These are phyloP conservation scores for Nannoperca obscura DNA, from an alignment of 2,797 vertebrate species.

Conservation along the genomic window DNA sequence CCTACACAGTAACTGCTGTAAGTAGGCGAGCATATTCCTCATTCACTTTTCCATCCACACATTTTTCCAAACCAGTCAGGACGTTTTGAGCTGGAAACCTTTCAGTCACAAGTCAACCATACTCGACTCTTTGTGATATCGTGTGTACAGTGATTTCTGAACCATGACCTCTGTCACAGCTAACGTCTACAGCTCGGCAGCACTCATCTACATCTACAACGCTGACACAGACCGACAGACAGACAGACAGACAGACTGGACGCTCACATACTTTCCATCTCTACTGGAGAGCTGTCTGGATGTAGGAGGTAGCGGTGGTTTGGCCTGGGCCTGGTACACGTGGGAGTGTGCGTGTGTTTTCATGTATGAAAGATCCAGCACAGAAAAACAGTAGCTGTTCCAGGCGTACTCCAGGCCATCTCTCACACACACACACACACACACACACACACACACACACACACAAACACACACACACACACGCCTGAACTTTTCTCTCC, in stretches of 20 bases:
- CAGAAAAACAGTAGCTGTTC: conserved; percentile 66
- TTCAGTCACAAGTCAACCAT: conserved; percentile 22
- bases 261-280: conserved; percentile 66
- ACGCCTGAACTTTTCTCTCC: conserved; percentile 7
- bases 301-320: conserved; percentile 58
- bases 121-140: neutral
- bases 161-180: neutral
- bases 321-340: conserved; percentile 45
- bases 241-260: conserved; percentile 24
- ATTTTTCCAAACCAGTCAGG: conserved; percentile 47
- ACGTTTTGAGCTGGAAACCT: conserved; percentile 23
- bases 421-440: conserved; percentile 21
- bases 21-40: conserved; percentile 15
- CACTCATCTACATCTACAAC: neutral
- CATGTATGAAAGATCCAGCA: conserved; percentile 42
- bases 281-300: conserved; percentile 48
- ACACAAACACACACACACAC: too few relatives aligned
- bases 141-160: conserved; percentile 1
- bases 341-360: conserved; percentile 55
- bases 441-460: conserved; percentile 38
- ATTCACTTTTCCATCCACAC: conserved; percentile 57
- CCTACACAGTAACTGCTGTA: conserved; percentile 40
- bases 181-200: neutral
- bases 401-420: conserved; percentile 36
- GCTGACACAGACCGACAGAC: too few relatives aligned